phyloP scores from a whole-genome alignment of 2,797 vertebrate genomes.

The Holocentrus rufus region DNA sequence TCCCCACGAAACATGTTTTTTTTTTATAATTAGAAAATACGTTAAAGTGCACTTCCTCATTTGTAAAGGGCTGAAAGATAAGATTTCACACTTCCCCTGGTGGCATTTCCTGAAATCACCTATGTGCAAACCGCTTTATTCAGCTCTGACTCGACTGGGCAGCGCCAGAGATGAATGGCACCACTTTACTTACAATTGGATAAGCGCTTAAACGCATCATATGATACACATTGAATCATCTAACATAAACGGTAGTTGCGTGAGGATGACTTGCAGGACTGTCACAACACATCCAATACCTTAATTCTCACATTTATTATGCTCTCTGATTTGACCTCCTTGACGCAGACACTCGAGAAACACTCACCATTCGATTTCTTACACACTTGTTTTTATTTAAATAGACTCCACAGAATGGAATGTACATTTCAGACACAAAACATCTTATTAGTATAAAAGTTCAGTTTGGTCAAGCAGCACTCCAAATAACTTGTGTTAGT shows the following conservation, averaged over 20 bases:
- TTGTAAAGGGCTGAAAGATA: slow-evolving; percentile 7
- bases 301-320: slow-evolving; percentile 16
- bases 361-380: slow-evolving; percentile 35
- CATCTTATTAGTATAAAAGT: slow-evolving; percentile 66
- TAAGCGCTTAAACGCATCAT: slow-evolving; percentile 14
- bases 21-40: slow-evolving; percentile 13
- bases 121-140: slow-evolving; percentile 28
- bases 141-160: not conserved
- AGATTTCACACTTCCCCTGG: slow-evolving; percentile 5
- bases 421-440: slow-evolving; percentile 74
- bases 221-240: slow-evolving; percentile 6
- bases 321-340: not conserved
- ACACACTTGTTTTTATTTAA: slow-evolving; percentile 81
- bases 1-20: not conserved
- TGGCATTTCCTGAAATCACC: slow-evolving; percentile 12
- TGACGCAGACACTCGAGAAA: not conserved
- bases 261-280: not conserved
- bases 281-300: not conserved
- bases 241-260: not conserved
- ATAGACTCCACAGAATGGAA: slow-evolving; percentile 73
- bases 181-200: slow-evolving; percentile 1
- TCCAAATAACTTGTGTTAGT: slow-evolving; percentile 48
- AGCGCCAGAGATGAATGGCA: not conserved
- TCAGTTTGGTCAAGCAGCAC: slow-evolving; percentile 72
- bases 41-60: slow-evolving; percentile 40